Base-by-base conservation (phyloP, 2,888 invertebrate species). In the Xiphydria camelus region DNA sequence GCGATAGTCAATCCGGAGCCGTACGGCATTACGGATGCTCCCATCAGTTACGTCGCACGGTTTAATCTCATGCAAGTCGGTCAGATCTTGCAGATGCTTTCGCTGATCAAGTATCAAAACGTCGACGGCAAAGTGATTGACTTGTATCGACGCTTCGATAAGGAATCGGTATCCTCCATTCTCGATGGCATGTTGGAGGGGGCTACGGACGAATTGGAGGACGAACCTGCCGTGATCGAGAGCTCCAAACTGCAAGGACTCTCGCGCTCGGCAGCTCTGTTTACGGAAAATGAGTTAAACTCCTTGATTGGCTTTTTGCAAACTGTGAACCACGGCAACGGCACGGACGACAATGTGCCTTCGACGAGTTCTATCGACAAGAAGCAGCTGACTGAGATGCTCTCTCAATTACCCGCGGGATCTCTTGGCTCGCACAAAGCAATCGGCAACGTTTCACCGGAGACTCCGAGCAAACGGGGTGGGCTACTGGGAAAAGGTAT, bases 1-100 rank as follows among this genome's bases (percentile, higher is more conserved):
- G 97, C 96, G 0, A 91, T 99, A 41, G 89, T 95, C 36, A 94
- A 94, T 78, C 98, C 98, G 0, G 97, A 97, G 73, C 89, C 93
- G 1, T 89, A 94, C 75, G 97, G 96, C 10, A 89, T 98, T 41
- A 90, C 90, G 3, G 96, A 96, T 68, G 88, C 91, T 1, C 92
- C 94, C 4, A 90, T 98, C 42, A 92, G 92, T 29, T 88, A 91
- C 65, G 86, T 93, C 45, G 93, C 94, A 4, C 80, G 95, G 23
- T 94, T 93, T 76, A 98, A 91, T 77, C 80, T 91, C 40, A 87
- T 89, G 64, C 91, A 93, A 80, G 85, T 97, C 45, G 97, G 94
- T 0, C 93, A 94, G 78, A 91, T 96, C 58, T 77, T 98, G 35
- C 96, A 97, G 78, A 89, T 91, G 76, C 79, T 97, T 44, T 94